These are phyloP conservation scores for Erebia palarica DNA, from an alignment of 2,888 invertebrate genomes.

Conservation along the genomic window DNA sequence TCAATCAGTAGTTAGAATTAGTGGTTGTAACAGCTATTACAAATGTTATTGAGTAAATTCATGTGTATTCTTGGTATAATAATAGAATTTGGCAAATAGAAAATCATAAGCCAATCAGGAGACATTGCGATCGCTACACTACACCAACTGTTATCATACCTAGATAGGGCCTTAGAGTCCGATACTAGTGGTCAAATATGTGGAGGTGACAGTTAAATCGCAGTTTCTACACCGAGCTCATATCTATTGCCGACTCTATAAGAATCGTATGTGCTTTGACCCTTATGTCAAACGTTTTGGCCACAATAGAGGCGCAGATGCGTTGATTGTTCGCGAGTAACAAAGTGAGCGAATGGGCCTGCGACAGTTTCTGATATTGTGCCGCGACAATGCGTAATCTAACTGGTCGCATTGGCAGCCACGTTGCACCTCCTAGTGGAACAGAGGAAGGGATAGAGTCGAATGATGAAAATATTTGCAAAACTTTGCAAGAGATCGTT, in stretches of 20 bases:
- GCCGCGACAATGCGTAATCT: slow-evolving; percentile 79
- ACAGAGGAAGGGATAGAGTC: slow-evolving; percentile 48
- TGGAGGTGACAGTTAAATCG: no score
- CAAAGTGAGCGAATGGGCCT: slow-evolving; percentile 68
- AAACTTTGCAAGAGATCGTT: background rate
- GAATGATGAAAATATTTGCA: slow-evolving; percentile 17
- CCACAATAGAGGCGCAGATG: slow-evolving; percentile 65
- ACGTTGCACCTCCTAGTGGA: slow-evolving; percentile 59
- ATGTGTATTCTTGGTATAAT: no score
- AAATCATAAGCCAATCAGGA: no score
- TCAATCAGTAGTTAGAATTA: no score
- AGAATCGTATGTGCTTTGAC: background rate
- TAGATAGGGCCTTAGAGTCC: no score
- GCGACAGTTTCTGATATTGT: slow-evolving; percentile 81
- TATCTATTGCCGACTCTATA: background rate
- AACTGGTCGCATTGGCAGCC: slow-evolving; percentile 74
- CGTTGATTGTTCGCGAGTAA: slow-evolving; percentile 77
- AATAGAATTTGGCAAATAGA: no score
- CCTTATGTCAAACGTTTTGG: background rate
- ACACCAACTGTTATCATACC: no score
- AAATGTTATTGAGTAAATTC: no score
- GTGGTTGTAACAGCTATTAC: no score
- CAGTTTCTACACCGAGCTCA: no score
- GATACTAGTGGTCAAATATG: no score
- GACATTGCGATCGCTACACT: no score